These are phyloP conservation scores for Pogona vitticeps DNA, from an alignment of 2,113 vertebrate genomes.

Conservation along the genomic window DNA sequence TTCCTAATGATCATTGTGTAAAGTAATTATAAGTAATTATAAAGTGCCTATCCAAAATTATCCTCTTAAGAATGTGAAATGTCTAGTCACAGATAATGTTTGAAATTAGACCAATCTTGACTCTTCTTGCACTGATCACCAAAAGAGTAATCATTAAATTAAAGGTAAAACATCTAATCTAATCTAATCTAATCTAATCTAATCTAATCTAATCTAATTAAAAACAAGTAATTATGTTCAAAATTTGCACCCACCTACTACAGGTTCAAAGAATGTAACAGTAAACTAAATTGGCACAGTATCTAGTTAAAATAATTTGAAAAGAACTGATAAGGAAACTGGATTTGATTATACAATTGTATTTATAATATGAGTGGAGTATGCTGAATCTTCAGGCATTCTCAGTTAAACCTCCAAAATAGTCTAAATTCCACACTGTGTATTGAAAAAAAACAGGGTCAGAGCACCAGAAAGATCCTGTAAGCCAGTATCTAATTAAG, in stretches of 20 bases:
- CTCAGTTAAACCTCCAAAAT: not conserved
- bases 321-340: not conserved
- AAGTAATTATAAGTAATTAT: not conserved
- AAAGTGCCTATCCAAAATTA: not conserved
- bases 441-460: not conserved
- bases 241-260: no score
- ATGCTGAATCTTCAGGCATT: not conserved
- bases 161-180: no score
- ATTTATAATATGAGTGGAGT: not conserved
- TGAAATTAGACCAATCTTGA: not conserved
- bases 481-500: constrained; percentile 6
- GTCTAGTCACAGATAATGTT: not conserved
- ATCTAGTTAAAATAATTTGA: no score
- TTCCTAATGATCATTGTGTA: not conserved
- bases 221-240: not conserved
- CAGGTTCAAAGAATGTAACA: no score
- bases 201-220: not conserved
- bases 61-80: not conserved
- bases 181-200: no score
- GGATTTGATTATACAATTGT: not conserved
- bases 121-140: not conserved
- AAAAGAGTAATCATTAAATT: not conserved
- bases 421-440: not conserved
- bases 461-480: not conserved
- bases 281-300: no score